Evolutionary conservation across 2,797 vertebrate species (phyloP).

Genomic region (Brachyalestes nurse): DNA sequence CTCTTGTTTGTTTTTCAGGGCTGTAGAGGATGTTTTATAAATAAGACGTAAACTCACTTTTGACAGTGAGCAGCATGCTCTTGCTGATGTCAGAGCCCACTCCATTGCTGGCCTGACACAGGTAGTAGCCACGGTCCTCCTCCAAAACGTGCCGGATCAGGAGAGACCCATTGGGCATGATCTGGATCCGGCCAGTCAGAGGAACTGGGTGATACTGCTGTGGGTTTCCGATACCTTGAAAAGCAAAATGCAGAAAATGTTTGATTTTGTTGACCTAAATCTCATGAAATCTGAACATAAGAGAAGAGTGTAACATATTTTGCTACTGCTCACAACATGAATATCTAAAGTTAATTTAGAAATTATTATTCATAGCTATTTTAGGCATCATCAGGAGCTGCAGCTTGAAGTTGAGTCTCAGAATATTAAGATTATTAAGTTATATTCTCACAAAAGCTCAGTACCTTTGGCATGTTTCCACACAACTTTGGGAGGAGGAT

Average conservation of each 20-base stretch:
- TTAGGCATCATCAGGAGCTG: no score
- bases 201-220: conserved; percentile 98
- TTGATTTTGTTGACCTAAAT: no score
- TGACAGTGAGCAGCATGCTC: conserved; percentile 97
- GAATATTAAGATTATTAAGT: not conserved
- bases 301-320: no score
- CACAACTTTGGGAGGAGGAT: conserved; percentile 97
- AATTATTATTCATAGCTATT: no score
- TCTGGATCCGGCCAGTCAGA: conserved; percentile 96
- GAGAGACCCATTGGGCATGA: conserved; percentile 94
- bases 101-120: conserved; percentile 98
- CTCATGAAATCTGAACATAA: no score
- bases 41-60: conserved; percentile 67
- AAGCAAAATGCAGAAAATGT: not conserved
- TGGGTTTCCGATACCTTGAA: conserved; percentile 89
- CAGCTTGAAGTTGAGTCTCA: not conserved
- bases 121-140: conserved; percentile 96
- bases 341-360: no score
- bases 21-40: no score
- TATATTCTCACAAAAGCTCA: conserved; percentile 10
- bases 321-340: no score
- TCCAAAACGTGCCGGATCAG: conserved; percentile 96
- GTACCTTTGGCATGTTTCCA: conserved; percentile 97
- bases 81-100: conserved; percentile 99
- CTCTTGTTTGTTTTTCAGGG: no score